Base-by-base conservation (phyloP, 2,888 invertebrate genomes). In the Diadegma fenestrale region DNA sequence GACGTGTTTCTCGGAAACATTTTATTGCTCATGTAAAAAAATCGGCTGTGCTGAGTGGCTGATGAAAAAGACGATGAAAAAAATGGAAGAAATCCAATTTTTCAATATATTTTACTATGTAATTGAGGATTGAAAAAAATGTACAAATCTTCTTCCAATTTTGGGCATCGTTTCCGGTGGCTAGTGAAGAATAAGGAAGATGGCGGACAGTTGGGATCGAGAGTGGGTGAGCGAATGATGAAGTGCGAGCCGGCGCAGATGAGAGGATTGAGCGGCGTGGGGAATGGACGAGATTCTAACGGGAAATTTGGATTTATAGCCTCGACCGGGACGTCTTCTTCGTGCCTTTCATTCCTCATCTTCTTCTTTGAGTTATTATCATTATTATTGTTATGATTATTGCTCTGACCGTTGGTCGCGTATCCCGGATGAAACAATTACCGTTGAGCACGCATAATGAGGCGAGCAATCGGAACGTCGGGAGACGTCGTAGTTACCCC, bases 401-500 rank as follows among this genome's bases (percentile, higher is more conserved):
- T 72, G 48, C 73, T 51, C 33, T 64, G 66, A 43, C 19, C 12
- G 63, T 43, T 19, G 30, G 80, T 37, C 45, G 84, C 85, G 78
- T 69, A 76, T 81, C 90, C 92, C 92, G 91, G 91, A 91, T 89
- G 91, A 87, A 86, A 88, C 88, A 87, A 92, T 92, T 92, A 92
- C 90, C 87, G 86, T 90, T 88, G 88, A 88, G 88, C 90, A 87
- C 54, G 19, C 30, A 43, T 78, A 69, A 69, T 10, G 54, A 45
- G 19, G 33, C 71, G 48, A 48, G 85, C 83, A 83, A 88, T 71
- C 76, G 83, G 43, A 73, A n/a, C n/a, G n/a, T 48, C 80, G 76
- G 71, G 69, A 84, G 80, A 72, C 80, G 71, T 71, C 19, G 43
- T 77, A 75, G 80, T 81, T 83, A 91, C 89, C 92, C 91, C 92